Conservation (phyloP, 2,113 vertebrate genomes). For the Crotalus tigris region DNA sequence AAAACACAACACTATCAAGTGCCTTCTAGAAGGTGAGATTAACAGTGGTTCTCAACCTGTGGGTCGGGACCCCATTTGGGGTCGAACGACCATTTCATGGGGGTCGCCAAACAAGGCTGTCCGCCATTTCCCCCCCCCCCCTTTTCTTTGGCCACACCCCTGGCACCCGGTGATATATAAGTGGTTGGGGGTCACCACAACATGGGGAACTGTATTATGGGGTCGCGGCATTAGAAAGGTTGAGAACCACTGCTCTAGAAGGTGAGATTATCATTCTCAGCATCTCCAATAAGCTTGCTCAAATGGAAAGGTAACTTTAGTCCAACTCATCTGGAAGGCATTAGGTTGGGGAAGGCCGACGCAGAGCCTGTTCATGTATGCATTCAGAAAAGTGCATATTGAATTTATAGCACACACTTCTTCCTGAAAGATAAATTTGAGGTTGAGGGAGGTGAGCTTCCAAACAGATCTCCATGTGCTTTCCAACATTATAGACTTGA, state of each 20-base stretch:
- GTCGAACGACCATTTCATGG: too few species aligned
- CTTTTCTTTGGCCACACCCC: too few species aligned
- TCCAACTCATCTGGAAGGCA: background rate
- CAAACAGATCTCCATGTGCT: background rate
- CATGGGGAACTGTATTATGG: too few species aligned
- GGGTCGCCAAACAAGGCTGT: too few species aligned
- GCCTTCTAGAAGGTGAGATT: background rate
- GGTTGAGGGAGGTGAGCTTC: background rate
- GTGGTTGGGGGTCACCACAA: too few species aligned
- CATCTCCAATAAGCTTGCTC: background rate
- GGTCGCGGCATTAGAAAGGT: too few species aligned
- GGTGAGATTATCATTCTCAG: background rate
- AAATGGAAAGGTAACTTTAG: background rate
- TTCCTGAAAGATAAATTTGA: background rate
- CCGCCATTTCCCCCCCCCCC: too few species aligned
- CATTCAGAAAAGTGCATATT: background rate
- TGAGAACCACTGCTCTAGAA: background rate
- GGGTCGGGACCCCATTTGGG: too few species aligned
- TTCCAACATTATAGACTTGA: background rate
- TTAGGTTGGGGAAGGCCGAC: background rate
- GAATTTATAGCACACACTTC: background rate
- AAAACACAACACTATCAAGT: slow-evolving; percentile 20
- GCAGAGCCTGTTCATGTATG: background rate
- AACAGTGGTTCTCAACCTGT: too few species aligned
- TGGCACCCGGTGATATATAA: too few species aligned